Evolutionary conservation across 2,113 vertebrate genomes (phyloP), one percentile per base, ranked within the genome.

Genomic region (Hippopotamus amphibius): DNA sequence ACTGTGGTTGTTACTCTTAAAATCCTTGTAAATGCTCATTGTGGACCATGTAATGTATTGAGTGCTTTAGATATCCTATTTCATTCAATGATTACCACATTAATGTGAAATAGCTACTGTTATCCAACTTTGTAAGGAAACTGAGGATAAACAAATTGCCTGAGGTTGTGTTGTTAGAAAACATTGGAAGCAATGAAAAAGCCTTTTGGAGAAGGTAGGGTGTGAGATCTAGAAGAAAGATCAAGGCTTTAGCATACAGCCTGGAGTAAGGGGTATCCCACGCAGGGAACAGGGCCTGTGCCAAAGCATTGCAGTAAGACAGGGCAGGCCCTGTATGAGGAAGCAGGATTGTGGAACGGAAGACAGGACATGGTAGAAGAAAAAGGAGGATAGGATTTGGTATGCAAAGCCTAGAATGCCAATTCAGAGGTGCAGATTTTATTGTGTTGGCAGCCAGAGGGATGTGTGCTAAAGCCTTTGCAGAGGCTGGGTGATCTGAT

Each of bases 271-370:
- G 10, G 6, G 5, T 14, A 21, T 14, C 43, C 26, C 21, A 30
- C 33, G n/a, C 41, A 22, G 15, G 15, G 14, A 43, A 6, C 1
- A 48, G 33, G 48, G 37, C 26, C 22, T 8, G n/a, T 80, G 43
- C 4, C 19, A 33, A 68, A 48, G 12, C 2, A 5, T 14, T 72
- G 2, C n/a, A 6, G 8, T 0, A 2, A 8, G 17, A 71, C 61
- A n/a, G 26, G 6, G 22, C 2, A 24, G 26, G 57, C 3, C 50
- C 4, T 1, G 16, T 2, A 1, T 15, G 9, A 79, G 37, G 9
- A 71, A 61, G 3, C 12, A 76, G 28, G n/a, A 13, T 4, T 5
- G 3, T 72, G 50, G 41, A 71, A 8, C 24, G 63, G 28, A 24
- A 87, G 22, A 30, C 76, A 74, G 37, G 46, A 16, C 30, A 17